Evolutionary conservation across 2,113 vertebrate species (phyloP).

Genomic region (Dissostichus mawsoni): DNA sequence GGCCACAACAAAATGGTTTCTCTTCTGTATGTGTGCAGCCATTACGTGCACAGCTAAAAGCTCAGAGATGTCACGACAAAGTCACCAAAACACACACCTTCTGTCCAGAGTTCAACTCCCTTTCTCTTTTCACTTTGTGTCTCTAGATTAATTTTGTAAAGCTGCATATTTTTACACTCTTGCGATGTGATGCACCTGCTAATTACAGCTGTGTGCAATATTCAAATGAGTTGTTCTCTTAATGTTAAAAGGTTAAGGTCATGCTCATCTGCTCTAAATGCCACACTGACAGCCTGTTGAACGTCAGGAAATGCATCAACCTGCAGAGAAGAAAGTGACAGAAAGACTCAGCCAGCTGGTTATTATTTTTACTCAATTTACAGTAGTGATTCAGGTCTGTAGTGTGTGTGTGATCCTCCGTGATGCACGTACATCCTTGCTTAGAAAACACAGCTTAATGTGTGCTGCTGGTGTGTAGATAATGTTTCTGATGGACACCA

Average conservation of each 20-base stretch:
- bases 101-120: background rate
- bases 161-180: constrained; percentile 42
- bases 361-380: constrained; percentile 13
- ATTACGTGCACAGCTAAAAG: background rate
- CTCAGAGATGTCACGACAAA: background rate
- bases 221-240: constrained; percentile 63
- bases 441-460: no score
- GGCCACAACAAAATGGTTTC: background rate
- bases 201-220: constrained; percentile 61
- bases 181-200: constrained; percentile 15
- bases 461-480: no score
- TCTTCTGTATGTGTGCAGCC: background rate
- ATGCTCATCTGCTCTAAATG: constrained; percentile 65
- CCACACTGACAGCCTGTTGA: constrained; percentile 46
- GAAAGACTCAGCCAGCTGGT: no score
- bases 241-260: constrained; percentile 62
- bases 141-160: background rate
- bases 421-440: no score
- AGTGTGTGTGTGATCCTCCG: no score
- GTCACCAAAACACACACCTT: constrained; percentile 16
- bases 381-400: no score
- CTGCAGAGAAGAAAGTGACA: constrained; percentile 61
- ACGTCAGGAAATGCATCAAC: constrained; percentile 65
- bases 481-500: no score
- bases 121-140: background rate